Percentiles rank a stretch among this genome's conserved stretches.
Conservation (phyloP, 2,888 invertebrate species). For the Sarcophaga rosellei region DNA sequence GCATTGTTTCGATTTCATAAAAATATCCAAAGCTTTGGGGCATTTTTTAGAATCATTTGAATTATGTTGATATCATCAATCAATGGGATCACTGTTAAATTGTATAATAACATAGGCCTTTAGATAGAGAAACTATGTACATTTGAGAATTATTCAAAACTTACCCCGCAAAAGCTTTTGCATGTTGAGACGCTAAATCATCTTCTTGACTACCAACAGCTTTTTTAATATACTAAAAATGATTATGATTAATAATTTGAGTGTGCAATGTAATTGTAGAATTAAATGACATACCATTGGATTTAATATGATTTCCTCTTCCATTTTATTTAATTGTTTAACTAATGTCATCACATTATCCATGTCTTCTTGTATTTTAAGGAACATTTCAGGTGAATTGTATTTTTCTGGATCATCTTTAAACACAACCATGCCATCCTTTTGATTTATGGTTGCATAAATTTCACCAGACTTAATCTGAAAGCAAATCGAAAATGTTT, state of each 20-base stretch:
- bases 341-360: constrained; percentile 93
- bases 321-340: constrained; percentile 94
- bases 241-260: neutral
- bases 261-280: neutral
- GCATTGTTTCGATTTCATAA: constrained; percentile 65
- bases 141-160: constrained; percentile 35
- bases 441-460: constrained; percentile 97
- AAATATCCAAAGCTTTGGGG: constrained; percentile 61
- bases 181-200: constrained; percentile 81
- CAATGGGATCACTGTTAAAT: constrained; percentile 78
- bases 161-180: constrained; percentile 80
- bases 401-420: constrained; percentile 97
- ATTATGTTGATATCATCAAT: constrained; percentile 76
- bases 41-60: constrained; percentile 34
- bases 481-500: neutral
- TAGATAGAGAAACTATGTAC: neutral
- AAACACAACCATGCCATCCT: constrained; percentile 98
- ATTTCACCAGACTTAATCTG: constrained; percentile 98
- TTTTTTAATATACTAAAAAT: constrained; percentile 84
- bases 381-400: constrained; percentile 93
- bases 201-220: constrained; percentile 85
- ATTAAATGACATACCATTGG: constrained; percentile 84
- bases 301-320: constrained; percentile 96
- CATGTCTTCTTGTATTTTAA: constrained; percentile 93
- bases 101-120: neutral